phyloP scores from a whole-genome alignment of 2,888 invertebrate genomes.

The Macaria liturata region DNA sequence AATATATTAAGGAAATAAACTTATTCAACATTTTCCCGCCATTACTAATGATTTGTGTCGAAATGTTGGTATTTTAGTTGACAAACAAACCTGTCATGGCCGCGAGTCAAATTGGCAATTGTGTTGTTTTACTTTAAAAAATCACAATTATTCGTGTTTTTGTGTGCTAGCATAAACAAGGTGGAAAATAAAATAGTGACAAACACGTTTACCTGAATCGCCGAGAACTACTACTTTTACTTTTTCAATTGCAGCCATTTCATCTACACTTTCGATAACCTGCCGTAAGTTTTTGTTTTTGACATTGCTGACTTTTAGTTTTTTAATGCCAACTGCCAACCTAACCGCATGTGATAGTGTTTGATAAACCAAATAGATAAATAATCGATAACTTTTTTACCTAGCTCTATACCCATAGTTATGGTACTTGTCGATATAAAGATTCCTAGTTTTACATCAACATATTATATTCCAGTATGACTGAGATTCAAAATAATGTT shows the following conservation, averaged over 20 bases:
- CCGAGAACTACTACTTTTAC: conserved; percentile 96
- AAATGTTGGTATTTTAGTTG: conserved; percentile 50
- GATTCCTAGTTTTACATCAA: too few relatives aligned
- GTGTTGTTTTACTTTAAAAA: conserved; percentile 27
- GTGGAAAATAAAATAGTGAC: conserved; percentile 43
- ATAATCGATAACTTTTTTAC: too few relatives aligned
- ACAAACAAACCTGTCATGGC: conserved; percentile 64
- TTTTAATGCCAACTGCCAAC: too few relatives aligned
- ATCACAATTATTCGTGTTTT: conserved; percentile 7
- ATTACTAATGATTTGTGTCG: conserved; percentile 29
- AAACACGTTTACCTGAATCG: conserved; percentile 88
- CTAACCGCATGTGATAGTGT: too few relatives aligned
- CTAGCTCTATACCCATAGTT: too few relatives aligned
- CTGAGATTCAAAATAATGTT: too few relatives aligned
- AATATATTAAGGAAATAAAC: too few relatives aligned
- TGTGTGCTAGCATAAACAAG: conserved; percentile 30
- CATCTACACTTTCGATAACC: conserved; percentile 31
- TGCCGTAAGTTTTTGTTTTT: conserved; percentile 29
- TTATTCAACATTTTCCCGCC: conserved; percentile 40
- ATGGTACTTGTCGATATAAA: too few relatives aligned
- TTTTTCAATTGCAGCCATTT: conserved; percentile 93
- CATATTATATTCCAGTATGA: too few relatives aligned
- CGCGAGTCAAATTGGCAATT: conserved; percentile 60
- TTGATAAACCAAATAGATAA: too few relatives aligned
- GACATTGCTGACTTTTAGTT: conserved; percentile 37